Percentiles rank a stretch among this genome's conserved stretches.
Evolutionary conservation across 2,797 vertebrate species (phyloP).

Genomic region (Synanceia verrucosa): DNA sequence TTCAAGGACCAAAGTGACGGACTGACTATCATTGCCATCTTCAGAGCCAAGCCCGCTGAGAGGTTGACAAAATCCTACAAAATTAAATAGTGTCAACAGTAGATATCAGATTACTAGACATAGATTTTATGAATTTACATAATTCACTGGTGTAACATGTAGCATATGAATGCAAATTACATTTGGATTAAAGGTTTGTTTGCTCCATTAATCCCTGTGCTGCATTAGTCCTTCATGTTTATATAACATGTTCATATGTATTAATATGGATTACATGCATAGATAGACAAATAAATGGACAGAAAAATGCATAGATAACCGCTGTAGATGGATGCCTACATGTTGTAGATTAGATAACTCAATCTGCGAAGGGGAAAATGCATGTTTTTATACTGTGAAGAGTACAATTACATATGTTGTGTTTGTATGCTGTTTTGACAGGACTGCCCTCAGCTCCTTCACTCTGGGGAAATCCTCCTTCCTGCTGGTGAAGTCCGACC

Average conservation of each 20-base stretch:
- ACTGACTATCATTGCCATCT: background rate
- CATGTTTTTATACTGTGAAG: background rate
- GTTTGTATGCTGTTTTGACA: slow-evolving; percentile 51
- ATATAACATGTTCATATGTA: slow-evolving; percentile 8
- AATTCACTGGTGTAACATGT: background rate
- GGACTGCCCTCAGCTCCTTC: slow-evolving; percentile 95
- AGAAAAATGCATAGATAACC: background rate
- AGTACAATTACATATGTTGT: background rate
- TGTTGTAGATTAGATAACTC: too few species aligned
- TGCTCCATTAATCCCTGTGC: slow-evolving; percentile 44
- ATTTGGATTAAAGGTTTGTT: slow-evolving; percentile 38
- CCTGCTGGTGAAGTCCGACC: slow-evolving; percentile 94
- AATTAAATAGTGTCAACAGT: background rate
- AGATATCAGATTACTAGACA: background rate
- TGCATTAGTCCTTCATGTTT: slow-evolving; percentile 32
- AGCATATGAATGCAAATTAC: slow-evolving; percentile 19
- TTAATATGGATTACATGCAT: slow-evolving; percentile 15
- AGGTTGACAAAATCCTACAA: background rate
- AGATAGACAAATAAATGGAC: background rate
- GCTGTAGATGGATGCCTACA: background rate
- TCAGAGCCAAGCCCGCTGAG: background rate
- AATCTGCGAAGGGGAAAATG: too few species aligned
- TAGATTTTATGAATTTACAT: background rate
- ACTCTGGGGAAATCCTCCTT: slow-evolving; percentile 91
- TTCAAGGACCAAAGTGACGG: background rate